Conservation (phyloP, 2,888 invertebrate genomes). For the Vanessa cardui region DNA sequence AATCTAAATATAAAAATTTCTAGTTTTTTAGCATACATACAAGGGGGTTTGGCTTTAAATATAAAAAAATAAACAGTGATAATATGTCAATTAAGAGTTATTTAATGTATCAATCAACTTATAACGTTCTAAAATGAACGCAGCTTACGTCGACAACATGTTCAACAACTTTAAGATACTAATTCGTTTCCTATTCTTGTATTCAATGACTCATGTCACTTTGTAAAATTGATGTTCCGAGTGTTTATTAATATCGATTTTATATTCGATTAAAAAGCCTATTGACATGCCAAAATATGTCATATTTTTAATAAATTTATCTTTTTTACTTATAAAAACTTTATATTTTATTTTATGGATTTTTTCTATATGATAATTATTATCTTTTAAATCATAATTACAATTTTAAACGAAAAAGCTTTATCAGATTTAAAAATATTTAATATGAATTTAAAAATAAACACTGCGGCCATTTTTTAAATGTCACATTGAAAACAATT, state of each 20-base stretch:
- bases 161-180: conserved; percentile 1
- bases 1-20: too few species aligned
- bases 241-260: conserved; percentile 10
- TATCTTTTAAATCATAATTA: too few species aligned
- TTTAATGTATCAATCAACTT: background rate
- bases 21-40: too few species aligned
- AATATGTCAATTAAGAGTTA: background rate
- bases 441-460: too few species aligned
- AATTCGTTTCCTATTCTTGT: background rate
- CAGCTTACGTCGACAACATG: background rate
- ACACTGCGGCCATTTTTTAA: background rate
- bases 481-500: conserved; percentile 2
- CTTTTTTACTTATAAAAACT: too few species aligned
- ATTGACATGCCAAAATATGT: conserved; percentile 1
- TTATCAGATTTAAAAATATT: background rate
- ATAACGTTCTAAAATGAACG: background rate
- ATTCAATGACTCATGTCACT: conserved; percentile 5
- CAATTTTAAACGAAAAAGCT: background rate
- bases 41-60: too few species aligned
- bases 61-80: too few species aligned
- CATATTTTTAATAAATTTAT: too few species aligned
- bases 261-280: background rate
- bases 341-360: too few species aligned
- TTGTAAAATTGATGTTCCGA: background rate
- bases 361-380: too few species aligned